Percentiles rank a stretch among this genome's conserved stretches.
Evolutionary conservation across 2,113 vertebrate genomes (phyloP).

Genomic region (Xiphorhynchus elegans): DNA sequence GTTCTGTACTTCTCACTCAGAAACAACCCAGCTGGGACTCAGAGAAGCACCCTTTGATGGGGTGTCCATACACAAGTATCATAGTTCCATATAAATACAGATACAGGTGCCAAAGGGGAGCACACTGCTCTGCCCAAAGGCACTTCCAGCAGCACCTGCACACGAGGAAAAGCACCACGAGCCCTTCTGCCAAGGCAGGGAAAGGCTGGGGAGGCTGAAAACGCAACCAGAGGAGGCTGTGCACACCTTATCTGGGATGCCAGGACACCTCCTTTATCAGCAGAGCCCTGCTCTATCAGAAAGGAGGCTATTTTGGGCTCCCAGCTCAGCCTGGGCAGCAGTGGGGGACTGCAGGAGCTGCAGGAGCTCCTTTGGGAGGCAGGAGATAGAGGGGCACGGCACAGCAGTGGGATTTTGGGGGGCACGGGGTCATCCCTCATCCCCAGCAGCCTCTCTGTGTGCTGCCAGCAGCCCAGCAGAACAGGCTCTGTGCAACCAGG

Average conservation of each 20-base stretch:
- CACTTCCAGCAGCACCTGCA: not conserved
- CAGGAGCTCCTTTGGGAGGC: not conserved
- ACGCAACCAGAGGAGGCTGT: not conserved
- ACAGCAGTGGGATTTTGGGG: not conserved
- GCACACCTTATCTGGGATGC: constrained; percentile 46
- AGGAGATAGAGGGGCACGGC: not conserved
- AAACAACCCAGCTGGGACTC: not conserved
- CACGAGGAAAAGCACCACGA: not conserved
- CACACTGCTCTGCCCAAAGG: not conserved
- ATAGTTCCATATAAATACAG: not conserved
- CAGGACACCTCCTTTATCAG: not conserved
- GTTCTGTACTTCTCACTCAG: not conserved
- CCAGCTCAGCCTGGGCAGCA: constrained; percentile 23
- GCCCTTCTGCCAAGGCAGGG: not conserved
- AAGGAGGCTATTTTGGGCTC: constrained; percentile 37
- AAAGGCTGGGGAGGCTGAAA: not conserved
- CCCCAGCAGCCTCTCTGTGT: accelerated
- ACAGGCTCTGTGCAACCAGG: not conserved
- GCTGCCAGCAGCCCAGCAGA: not conserved
- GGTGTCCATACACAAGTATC: accelerated
- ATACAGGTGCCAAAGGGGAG: not conserved
- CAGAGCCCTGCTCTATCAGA: constrained; percentile 19
- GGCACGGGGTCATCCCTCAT: not conserved
- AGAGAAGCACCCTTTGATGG: not conserved
- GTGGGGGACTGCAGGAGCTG: not conserved